These are phyloP conservation scores for Rhingia rostrata DNA, from an alignment of 2,888 invertebrate genomes.

Conservation along the genomic window DNA sequence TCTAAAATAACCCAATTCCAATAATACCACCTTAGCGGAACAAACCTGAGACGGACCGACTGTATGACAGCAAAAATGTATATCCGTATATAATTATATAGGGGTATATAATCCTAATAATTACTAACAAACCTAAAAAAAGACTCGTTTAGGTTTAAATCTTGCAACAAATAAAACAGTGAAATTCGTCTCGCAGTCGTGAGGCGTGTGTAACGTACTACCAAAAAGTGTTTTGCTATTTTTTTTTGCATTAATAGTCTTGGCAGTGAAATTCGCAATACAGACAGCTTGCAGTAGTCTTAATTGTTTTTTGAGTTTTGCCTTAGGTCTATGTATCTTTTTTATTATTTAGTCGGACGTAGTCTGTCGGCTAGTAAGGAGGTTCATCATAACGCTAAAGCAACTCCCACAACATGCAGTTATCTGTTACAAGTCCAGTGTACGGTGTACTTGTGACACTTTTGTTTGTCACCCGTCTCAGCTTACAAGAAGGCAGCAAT, in stretches of 20 bases:
- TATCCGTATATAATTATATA: too few species aligned
- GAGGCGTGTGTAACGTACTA: neutral
- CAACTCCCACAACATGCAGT: conserved; percentile 28
- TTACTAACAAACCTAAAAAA: too few species aligned
- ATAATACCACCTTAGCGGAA: too few species aligned
- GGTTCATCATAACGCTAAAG: conserved; percentile 33
- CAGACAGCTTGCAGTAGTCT: neutral
- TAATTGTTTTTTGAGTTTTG: conserved; percentile 6
- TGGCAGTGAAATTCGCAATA: conserved; percentile 49
- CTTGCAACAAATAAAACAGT: too few species aligned
- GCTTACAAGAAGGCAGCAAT: neutral
- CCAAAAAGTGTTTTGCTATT: neutral
- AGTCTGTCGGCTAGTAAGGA: conserved; percentile 20
- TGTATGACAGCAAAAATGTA: too few species aligned
- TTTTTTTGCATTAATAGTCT: conserved; percentile 30
- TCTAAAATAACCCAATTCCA: too few species aligned
- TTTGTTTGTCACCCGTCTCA: neutral
- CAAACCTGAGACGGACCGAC: too few species aligned
- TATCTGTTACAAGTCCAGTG: neutral
- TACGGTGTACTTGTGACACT: conserved; percentile 17
- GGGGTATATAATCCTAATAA: too few species aligned
- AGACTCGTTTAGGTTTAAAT: too few species aligned
- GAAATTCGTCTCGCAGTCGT: too few species aligned
- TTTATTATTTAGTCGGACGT: conserved; percentile 14
- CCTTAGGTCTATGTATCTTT: conserved; percentile 7